Conservation (phyloP, 2,797 vertebrate genomes). For the Characodon lateralis region DNA sequence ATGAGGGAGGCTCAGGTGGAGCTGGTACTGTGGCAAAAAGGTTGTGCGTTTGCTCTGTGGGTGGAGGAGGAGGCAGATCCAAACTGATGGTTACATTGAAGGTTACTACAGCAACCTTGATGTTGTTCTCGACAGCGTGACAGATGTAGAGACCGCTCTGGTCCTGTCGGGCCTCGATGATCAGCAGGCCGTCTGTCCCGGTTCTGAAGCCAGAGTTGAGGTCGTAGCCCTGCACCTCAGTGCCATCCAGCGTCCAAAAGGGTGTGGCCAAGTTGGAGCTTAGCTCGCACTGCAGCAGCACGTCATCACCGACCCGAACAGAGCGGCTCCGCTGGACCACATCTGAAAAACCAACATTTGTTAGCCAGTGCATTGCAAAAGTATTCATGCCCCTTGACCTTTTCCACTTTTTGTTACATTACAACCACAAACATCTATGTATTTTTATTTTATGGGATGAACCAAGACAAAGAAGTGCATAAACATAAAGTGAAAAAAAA, state of each 20-base stretch:
- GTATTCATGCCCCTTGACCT: not conserved
- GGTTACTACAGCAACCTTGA: constrained; percentile 80
- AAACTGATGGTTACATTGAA: constrained; percentile 84
- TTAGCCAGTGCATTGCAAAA: not conserved
- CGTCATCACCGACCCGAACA: constrained; percentile 88
- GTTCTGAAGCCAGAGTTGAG: constrained; percentile 83
- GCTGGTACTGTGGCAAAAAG: constrained; percentile 12
- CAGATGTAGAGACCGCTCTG: constrained; percentile 90
- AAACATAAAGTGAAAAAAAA: no score
- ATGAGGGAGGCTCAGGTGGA: constrained; percentile 25
- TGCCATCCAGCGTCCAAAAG: constrained; percentile 86
- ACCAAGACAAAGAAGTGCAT: no score
- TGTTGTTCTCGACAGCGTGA: constrained; percentile 85
- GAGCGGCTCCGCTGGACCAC: constrained; percentile 79
- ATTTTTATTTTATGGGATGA: no score
- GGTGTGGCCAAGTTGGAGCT: constrained; percentile 91
- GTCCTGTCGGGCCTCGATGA: constrained; percentile 83
- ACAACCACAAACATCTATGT: no score
- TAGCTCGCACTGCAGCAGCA: constrained; percentile 93
- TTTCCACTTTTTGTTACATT: not conserved
- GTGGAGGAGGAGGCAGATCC: constrained; percentile 66
- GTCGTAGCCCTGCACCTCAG: constrained; percentile 74
- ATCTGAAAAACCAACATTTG: constrained; percentile 50
- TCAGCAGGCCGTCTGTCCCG: constrained; percentile 90
- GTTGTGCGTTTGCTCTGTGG: constrained; percentile 29